phyloP scores from a whole-genome alignment of 1,140 invertebrate species.

The Himalopsyche phryganea region DNA sequence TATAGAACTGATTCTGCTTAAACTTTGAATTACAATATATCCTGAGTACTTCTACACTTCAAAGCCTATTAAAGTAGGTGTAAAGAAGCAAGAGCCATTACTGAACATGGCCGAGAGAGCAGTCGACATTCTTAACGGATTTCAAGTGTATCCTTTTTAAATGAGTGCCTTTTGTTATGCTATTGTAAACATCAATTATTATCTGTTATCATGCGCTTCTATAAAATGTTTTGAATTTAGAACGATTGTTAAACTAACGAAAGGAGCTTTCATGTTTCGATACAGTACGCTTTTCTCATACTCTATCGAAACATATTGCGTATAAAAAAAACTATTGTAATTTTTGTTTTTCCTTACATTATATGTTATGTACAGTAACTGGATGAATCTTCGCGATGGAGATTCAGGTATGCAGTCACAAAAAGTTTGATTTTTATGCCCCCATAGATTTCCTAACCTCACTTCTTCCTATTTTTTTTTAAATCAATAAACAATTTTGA shows the following conservation, averaged over 20 bases:
- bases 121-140: constrained; percentile 53
- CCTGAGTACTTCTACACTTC: too few species aligned
- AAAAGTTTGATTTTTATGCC: too few species aligned
- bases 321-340: neutral
- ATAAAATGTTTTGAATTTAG: neutral
- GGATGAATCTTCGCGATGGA: constrained; percentile 96
- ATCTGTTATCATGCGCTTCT: neutral
- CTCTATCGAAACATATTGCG: neutral
- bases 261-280: too few species aligned
- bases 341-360: constrained; percentile 1
- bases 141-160: constrained; percentile 58
- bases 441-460: constrained; percentile 61
- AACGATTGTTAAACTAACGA: neutral
- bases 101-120: constrained; percentile 43
- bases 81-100: neutral
- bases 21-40: too few species aligned
- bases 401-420: constrained; percentile 92
- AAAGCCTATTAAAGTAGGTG: too few species aligned
- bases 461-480: neutral
- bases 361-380: constrained; percentile 68
- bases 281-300: neutral
- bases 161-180: neutral
- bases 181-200: neutral
- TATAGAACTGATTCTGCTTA: too few species aligned
- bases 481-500: neutral